These are phyloP conservation scores for Imbricaverruca yamaguchii DNA, from an alignment of 2,888 invertebrate species.

Conservation along the genomic window DNA sequence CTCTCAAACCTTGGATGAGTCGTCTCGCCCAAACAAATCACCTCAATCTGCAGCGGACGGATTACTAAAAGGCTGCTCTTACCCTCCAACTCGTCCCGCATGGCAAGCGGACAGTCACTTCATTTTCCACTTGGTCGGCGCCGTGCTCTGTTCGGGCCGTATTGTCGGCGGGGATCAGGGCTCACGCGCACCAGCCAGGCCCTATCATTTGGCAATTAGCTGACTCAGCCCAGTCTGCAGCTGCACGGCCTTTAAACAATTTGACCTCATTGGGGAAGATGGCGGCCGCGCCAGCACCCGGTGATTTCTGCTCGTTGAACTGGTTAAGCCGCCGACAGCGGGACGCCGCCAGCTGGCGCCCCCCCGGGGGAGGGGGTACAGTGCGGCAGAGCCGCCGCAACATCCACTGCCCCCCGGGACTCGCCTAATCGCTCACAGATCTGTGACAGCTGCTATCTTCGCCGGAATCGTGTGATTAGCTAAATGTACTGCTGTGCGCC, in stretches of 20 bases:
- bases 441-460: no score
- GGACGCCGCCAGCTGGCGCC: background rate
- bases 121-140: background rate
- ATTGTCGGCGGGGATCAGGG: background rate
- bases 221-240: slow-evolving; percentile 1
- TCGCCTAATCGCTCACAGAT: no score
- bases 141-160: background rate
- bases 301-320: slow-evolving; percentile 9
- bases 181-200: background rate
- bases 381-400: background rate
- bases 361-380: background rate
- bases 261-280: slow-evolving; percentile 14
- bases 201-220: slow-evolving; percentile 8
- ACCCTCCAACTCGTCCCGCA: background rate
- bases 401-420: no score
- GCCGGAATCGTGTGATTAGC: no score
- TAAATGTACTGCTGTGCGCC: no score
- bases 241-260: slow-evolving; percentile 6
- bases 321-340: background rate
- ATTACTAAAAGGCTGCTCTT: background rate
- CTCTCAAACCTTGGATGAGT: no score
- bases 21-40: background rate
- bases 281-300: background rate
- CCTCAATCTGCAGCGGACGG: background rate
- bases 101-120: background rate